phyloP scores from a whole-genome alignment of 2,888 invertebrate genomes.

The Epinotia ramella region DNA sequence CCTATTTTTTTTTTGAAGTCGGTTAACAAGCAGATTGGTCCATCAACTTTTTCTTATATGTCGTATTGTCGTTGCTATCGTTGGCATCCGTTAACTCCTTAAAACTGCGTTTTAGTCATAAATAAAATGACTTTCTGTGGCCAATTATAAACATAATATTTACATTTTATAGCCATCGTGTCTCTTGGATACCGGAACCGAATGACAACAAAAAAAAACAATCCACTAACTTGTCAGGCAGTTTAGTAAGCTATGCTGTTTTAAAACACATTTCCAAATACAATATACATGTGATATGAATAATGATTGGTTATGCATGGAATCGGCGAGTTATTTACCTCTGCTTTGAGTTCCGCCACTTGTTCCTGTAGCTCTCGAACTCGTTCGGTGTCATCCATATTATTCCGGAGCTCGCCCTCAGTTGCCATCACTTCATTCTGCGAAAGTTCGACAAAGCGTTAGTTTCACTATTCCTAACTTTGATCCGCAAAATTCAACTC shows the following conservation, averaged over 20 bases:
- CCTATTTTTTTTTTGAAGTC: no score
- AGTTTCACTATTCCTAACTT: constrained; percentile 1
- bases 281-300: background rate
- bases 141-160: no score
- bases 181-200: background rate
- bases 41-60: background rate
- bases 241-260: background rate
- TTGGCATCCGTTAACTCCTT: no score
- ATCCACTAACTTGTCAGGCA: background rate
- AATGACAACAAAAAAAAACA: background rate
- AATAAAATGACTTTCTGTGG: no score
- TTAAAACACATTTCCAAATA: background rate
- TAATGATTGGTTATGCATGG: background rate
- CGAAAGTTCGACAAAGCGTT: constrained; percentile 48
- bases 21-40: background rate
- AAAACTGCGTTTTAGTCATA: no score
- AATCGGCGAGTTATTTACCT: constrained; percentile 86
- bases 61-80: background rate
- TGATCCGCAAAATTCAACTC: background rate
- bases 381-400: constrained; percentile 93
- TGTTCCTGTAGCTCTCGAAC: constrained; percentile 96
- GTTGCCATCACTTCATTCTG: constrained; percentile 98
- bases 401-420: constrained; percentile 95
- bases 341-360: constrained; percentile 96
- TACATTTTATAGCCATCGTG: background rate